Conservation (phyloP, 2,113 vertebrate species). For the Malurus alboscapulatus region DNA sequence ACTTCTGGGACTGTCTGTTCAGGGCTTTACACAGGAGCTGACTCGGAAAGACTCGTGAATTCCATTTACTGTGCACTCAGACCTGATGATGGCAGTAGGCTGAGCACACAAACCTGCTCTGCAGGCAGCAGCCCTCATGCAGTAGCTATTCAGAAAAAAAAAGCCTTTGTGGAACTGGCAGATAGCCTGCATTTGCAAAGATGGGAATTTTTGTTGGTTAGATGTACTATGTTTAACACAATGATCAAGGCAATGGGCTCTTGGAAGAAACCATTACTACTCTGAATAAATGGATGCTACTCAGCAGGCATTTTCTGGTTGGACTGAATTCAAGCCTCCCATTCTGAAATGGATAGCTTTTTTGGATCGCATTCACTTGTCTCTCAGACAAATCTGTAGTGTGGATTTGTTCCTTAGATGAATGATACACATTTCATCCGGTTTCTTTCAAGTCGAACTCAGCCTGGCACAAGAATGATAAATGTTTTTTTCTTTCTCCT, state of each 20-base stretch:
- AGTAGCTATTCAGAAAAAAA: slow-evolving; percentile 6
- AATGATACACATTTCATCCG: slow-evolving; percentile 10
- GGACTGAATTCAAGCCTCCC: slow-evolving; percentile 38
- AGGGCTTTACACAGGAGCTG: slow-evolving; percentile 51
- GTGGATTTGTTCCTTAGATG: slow-evolving; percentile 33
- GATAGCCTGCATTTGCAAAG: slow-evolving; percentile 13
- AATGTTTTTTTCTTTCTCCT: slow-evolving; percentile 20
- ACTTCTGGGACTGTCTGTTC: slow-evolving; percentile 51
- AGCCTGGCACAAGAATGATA: slow-evolving; percentile 9
- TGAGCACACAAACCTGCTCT: slow-evolving; percentile 48
- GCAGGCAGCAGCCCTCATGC: neutral
- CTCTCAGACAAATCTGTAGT: slow-evolving; percentile 27
- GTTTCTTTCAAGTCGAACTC: slow-evolving; percentile 31
- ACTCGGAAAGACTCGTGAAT: slow-evolving; percentile 60
- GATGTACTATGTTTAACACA: neutral
- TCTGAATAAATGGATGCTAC: slow-evolving; percentile 30
- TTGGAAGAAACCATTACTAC: slow-evolving; percentile 9
- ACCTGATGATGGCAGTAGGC: slow-evolving; percentile 12
- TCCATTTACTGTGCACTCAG: slow-evolving; percentile 60
- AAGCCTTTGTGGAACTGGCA: slow-evolving; percentile 21
- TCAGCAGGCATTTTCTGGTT: slow-evolving; percentile 14
- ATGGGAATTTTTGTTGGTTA: neutral
- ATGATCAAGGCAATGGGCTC: neutral
- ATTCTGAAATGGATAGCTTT: slow-evolving; percentile 42
- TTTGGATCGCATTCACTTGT: slow-evolving; percentile 24